Conservation (phyloP, 53 echinoderm and acorn worm species). For the Pentamera pediparva region DNA sequence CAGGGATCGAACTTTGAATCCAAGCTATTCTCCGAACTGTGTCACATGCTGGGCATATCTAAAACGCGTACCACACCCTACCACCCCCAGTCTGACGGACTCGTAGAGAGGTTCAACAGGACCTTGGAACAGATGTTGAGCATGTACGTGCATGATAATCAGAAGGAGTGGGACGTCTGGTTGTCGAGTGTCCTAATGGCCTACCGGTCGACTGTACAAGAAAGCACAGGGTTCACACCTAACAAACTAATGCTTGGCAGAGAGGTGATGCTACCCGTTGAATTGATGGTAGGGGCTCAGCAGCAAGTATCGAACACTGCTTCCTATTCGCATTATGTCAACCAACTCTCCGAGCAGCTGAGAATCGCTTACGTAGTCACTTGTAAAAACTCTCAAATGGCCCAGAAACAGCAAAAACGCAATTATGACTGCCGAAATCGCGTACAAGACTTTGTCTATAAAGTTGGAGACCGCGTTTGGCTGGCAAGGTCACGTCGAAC, state of each 20-base stretch:
- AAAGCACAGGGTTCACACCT: slow-evolving; percentile 9
- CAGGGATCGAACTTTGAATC: no score
- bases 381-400: neutral
- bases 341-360: neutral
- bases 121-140: neutral
- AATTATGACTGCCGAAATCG: neutral
- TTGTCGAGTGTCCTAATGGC: slow-evolving; percentile 11
- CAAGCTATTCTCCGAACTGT: no score
- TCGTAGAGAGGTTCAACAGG: no score
- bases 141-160: slow-evolving; percentile 4
- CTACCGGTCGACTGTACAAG: neutral
- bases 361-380: neutral
- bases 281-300: slow-evolving; percentile 4
- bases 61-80: no score
- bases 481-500: no score
- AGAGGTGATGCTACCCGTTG: slow-evolving; percentile 5
- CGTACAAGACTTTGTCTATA: no score
- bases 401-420: neutral
- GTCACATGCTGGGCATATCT: no score
- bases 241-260: slow-evolving; percentile 7
- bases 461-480: no score
- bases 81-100: no score
- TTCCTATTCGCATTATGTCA: neutral
- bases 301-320: neutral
- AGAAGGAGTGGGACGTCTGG: slow-evolving; percentile 21